A percentile compares a stretch with the other conserved stretches of the same genome.
Evolutionary conservation across 1,140 invertebrate genomes (phyloP).

Genomic region (Cyclina sinensis): DNA sequence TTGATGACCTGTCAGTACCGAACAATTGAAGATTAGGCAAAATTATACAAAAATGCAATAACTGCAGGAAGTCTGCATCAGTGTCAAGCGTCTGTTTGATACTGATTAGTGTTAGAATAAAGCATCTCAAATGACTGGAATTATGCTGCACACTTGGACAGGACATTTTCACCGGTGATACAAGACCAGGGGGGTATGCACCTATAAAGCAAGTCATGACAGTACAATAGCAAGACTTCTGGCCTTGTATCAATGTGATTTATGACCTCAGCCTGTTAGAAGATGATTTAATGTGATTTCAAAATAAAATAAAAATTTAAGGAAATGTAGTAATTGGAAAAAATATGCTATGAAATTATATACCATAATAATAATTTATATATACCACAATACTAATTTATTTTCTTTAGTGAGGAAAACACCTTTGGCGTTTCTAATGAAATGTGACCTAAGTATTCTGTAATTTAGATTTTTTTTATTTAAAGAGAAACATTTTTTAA

Average conservation of each 20-base stretch:
- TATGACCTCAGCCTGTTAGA: neutral
- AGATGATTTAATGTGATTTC: neutral
- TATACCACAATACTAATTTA: no score
- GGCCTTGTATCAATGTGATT: conserved; percentile 18
- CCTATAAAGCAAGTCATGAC: neutral
- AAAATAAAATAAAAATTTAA: no score
- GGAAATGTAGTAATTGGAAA: no score
- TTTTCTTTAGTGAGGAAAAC: no score
- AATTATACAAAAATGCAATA: conserved; percentile 52
- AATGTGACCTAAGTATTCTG: no score
- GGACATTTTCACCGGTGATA: neutral
- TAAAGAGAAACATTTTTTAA: no score
- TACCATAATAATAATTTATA: no score
- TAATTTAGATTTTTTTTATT: no score
- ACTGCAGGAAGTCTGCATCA: conserved; percentile 52
- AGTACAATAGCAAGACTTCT: neutral
- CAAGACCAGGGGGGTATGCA: conserved; percentile 5
- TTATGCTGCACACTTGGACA: conserved; percentile 39
- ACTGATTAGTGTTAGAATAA: conserved; percentile 47
- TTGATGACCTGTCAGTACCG: conserved; percentile 26
- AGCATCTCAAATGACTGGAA: conserved; percentile 40
- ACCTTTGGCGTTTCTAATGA: no score
- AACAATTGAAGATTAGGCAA: conserved; percentile 42
- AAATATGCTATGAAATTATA: no score
- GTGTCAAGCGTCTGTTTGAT: conserved; percentile 58